Conservation (phyloP, 2,113 vertebrate genomes). For the Paramisgurnus dabryanus region DNA sequence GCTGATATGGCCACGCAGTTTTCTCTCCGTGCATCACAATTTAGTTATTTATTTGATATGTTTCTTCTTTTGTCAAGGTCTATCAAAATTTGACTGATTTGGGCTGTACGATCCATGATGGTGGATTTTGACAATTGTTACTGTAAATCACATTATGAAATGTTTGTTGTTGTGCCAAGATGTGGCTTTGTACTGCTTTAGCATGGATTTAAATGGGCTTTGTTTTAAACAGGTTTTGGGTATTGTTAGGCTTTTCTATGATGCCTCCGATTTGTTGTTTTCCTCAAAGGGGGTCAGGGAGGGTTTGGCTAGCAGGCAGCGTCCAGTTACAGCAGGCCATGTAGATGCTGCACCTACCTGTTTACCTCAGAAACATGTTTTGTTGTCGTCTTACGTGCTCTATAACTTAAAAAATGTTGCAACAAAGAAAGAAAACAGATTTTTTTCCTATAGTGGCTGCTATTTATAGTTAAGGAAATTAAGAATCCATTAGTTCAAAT, state of each 20-base stretch:
- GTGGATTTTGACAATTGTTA: neutral
- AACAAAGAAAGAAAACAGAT: slow-evolving; percentile 4
- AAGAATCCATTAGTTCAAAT: slow-evolving; percentile 49
- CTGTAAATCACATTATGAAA: too few relatives aligned
- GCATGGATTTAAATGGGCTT: too few relatives aligned
- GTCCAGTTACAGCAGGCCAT: neutral
- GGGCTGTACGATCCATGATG: neutral
- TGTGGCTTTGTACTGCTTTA: neutral
- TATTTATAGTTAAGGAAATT: slow-evolving; percentile 46
- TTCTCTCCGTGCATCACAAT: neutral
- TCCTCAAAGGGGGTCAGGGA: too few relatives aligned
- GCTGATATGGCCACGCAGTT: slow-evolving; percentile 4
- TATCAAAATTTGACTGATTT: neutral
- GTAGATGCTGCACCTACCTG: neutral
- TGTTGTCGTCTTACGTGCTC: neutral
- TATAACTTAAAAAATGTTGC: slow-evolving; percentile 1
- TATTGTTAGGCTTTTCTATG: too few relatives aligned
- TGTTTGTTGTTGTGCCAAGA: neutral
- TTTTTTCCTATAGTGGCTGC: slow-evolving; percentile 12
- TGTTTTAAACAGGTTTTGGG: too few relatives aligned
- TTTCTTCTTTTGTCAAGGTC: neutral
- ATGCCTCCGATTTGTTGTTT: too few relatives aligned
- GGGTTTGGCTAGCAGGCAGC: too few relatives aligned
- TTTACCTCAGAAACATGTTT: neutral
- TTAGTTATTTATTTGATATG: neutral